Conservation (phyloP, 2,113 vertebrate species). For the Gyps fulvus region DNA sequence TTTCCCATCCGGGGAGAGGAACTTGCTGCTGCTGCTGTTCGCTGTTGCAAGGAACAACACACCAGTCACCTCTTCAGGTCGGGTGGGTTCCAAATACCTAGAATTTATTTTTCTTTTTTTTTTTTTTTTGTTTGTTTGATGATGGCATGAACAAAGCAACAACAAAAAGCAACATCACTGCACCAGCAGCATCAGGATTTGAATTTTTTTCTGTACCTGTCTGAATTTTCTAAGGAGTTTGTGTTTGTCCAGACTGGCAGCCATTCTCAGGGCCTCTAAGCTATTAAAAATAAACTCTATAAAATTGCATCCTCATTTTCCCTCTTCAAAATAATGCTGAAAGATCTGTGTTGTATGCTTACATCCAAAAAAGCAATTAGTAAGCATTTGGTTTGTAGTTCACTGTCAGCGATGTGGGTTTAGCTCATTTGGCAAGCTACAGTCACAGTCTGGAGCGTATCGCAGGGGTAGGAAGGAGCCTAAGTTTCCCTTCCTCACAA, state of each 20-base stretch:
- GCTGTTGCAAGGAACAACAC: conserved; percentile 20
- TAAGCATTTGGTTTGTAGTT: background rate
- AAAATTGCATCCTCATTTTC: background rate
- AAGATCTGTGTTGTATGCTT: background rate
- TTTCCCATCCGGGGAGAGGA: conserved; percentile 29
- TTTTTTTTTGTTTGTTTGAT: background rate
- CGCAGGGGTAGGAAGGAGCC: background rate
- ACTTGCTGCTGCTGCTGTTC: background rate
- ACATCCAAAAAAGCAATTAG: background rate
- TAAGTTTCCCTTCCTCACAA: background rate
- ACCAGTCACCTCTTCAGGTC: conserved; percentile 22
- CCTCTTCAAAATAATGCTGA: background rate
- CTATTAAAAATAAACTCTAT: background rate
- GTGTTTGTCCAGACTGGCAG: conserved; percentile 55
- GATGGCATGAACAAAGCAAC: conserved; percentile 60
- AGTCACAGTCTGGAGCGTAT: background rate
- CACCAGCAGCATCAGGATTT: conserved; percentile 48
- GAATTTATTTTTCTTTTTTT: background rate
- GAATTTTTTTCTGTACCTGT: conserved; percentile 17
- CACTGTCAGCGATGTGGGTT: background rate
- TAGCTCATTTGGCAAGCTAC: background rate
- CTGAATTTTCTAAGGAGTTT: conserved; percentile 33
- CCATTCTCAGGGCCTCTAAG: conserved; percentile 47
- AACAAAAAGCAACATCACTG: conserved; percentile 32
- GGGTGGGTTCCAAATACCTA: conserved; percentile 63